A percentile compares a stretch with the other conserved stretches of the same genome.
phyloP scores from a whole-genome alignment of 2,113 vertebrate genomes.

The Onychorhynchus coronatus region DNA sequence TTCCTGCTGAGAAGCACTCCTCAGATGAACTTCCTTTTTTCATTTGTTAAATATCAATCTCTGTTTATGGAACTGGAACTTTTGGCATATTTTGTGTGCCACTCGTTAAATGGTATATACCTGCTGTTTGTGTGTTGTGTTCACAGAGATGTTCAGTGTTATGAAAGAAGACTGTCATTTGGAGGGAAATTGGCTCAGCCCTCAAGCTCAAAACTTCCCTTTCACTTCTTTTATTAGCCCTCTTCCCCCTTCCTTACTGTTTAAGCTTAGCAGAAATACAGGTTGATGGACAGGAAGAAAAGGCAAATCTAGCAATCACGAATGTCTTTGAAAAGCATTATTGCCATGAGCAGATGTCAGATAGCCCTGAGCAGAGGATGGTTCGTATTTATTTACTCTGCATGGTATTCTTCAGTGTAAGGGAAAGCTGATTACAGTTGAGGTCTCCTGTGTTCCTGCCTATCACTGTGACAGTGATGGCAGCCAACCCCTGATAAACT shows the following conservation, averaged over 20 bases:
- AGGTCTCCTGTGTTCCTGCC: not conserved
- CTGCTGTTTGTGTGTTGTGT: not conserved
- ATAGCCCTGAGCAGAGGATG: not conserved
- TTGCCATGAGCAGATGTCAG: not conserved
- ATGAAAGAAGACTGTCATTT: not conserved
- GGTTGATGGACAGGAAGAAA: not conserved
- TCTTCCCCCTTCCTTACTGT: not conserved
- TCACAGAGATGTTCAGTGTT: not conserved
- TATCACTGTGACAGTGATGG: not conserved
- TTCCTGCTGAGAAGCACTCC: not conserved
- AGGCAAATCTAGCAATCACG: not conserved
- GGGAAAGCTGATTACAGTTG: not conserved
- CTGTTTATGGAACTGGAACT: not conserved
- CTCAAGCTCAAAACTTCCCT: not conserved
- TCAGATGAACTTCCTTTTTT: not conserved
- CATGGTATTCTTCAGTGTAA: not conserved
- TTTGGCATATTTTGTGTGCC: not conserved
- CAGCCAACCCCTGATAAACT: not conserved
- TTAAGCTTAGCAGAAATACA: not conserved
- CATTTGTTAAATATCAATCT: not conserved
- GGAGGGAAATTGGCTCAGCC: not conserved
- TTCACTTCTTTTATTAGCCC: not conserved
- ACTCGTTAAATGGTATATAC: not conserved
- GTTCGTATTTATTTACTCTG: not conserved
- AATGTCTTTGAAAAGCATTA: not conserved